Evolutionary conservation across 2,113 vertebrate species (phyloP).

Genomic region (Abramis brama): DNA sequence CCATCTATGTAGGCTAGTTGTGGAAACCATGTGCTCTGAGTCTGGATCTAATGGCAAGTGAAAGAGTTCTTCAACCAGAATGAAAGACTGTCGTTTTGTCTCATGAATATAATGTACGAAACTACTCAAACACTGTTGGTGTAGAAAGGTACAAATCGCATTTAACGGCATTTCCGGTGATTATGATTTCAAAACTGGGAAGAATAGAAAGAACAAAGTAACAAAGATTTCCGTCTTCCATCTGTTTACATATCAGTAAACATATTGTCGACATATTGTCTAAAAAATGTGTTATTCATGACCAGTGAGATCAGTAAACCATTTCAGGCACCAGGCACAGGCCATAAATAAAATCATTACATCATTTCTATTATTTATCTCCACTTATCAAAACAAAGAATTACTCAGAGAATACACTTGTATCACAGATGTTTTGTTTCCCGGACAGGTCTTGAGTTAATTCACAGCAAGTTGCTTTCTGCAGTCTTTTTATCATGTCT

Average conservation of each 20-base stretch:
- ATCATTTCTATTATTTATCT: slow-evolving; percentile 76
- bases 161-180: not conserved
- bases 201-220: not conserved
- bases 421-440: slow-evolving; percentile 11
- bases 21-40: slow-evolving; percentile 88
- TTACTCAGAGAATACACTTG: slow-evolving; percentile 74
- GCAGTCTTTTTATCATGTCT: not conserved
- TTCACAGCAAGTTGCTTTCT: not conserved
- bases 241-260: not conserved
- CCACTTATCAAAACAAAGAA: slow-evolving; percentile 79
- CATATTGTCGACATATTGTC: slow-evolving; percentile 13
- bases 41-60: not conserved
- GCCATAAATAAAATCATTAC: slow-evolving; percentile 86
- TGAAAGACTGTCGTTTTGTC: not conserved
- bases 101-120: not conserved
- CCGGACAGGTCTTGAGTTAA: not conserved
- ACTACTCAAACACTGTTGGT: not conserved
- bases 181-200: not conserved
- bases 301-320: slow-evolving; percentile 88
- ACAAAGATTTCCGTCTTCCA: not conserved
- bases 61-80: not conserved
- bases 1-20: slow-evolving; percentile 90
- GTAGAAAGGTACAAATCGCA: not conserved
- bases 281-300: slow-evolving; percentile 93
- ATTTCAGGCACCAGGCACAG: slow-evolving; percentile 83